Evolutionary conservation across 2,888 invertebrate species (phyloP).

Genomic region (Epiperipatus broadwayi): DNA sequence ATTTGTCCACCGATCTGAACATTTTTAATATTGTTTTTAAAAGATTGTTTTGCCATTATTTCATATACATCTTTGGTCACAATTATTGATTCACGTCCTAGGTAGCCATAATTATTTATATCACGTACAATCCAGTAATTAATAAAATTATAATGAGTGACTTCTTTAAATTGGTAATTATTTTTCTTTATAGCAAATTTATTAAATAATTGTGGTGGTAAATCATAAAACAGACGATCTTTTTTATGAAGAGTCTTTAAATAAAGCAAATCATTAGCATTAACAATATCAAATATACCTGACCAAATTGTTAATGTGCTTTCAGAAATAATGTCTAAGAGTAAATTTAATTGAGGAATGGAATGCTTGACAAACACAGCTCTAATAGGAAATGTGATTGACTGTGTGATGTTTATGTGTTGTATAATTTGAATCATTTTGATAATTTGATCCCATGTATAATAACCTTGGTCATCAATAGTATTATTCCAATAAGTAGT

Average conservation of each 20-base stretch:
- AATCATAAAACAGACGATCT: slow-evolving; percentile 52
- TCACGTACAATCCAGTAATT: too few relatives aligned
- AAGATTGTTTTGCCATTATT: too few relatives aligned
- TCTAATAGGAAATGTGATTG: slow-evolving; percentile 59
- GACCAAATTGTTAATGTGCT: slow-evolving; percentile 65
- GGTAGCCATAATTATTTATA: too few relatives aligned
- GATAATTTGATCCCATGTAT: slow-evolving; percentile 36
- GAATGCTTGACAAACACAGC: slow-evolving; percentile 49
- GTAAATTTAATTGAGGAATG: slow-evolving; percentile 37
- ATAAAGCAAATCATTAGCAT: slow-evolving; percentile 41
- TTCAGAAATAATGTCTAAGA: slow-evolving; percentile 37
- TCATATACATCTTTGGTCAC: too few relatives aligned
- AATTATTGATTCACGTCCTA: too few relatives aligned
- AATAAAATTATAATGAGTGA: too few relatives aligned
- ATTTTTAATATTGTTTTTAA: too few relatives aligned
- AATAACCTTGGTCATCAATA: slow-evolving; percentile 21
- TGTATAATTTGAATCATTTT: slow-evolving; percentile 40
- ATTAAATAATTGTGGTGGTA: slow-evolving; percentile 34
- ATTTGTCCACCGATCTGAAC: too few relatives aligned
- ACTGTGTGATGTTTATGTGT: slow-evolving; percentile 36
- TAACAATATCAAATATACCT: slow-evolving; percentile 42
- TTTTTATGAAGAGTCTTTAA: slow-evolving; percentile 46
- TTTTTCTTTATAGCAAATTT: slow-evolving; percentile 6
- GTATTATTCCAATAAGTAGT: slow-evolving; percentile 47
- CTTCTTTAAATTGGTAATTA: too few relatives aligned